Conservation (phyloP, 2,113 vertebrate species). For the Solea senegalensis region DNA sequence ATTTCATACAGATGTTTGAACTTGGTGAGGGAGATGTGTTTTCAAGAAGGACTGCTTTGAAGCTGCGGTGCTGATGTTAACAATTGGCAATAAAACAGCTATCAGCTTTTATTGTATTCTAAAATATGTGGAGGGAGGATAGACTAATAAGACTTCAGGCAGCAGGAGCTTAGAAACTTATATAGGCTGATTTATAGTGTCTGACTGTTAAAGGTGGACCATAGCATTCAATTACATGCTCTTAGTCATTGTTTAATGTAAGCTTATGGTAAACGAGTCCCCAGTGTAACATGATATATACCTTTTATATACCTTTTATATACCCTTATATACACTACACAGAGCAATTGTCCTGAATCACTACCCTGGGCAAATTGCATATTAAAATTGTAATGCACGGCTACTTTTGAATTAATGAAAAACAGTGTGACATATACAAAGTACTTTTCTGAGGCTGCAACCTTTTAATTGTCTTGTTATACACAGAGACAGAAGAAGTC, state of each 20-base stretch:
- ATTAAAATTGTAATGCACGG: too few species aligned
- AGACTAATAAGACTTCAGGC: constrained; percentile 45
- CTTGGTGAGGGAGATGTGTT: background rate
- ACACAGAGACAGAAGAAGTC: too few species aligned
- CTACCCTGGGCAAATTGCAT: too few species aligned
- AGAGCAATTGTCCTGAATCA: too few species aligned
- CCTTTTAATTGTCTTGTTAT: too few species aligned
- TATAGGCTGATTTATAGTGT: constrained; percentile 45
- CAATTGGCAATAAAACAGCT: constrained; percentile 31
- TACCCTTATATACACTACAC: too few species aligned
- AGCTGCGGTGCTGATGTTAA: constrained; percentile 35
- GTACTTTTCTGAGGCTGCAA: too few species aligned
- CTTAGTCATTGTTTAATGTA: constrained; percentile 32
- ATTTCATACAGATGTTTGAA: constrained; percentile 26
- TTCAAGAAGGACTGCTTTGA: constrained; percentile 16
- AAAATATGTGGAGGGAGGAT: constrained; percentile 37
- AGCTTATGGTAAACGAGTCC: background rate
- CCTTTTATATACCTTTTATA: background rate
- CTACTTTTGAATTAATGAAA: too few species aligned
- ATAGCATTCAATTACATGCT: constrained; percentile 19
- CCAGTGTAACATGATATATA: background rate
- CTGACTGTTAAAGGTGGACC: constrained; percentile 6
- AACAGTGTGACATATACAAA: too few species aligned
- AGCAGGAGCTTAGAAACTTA: constrained; percentile 23
- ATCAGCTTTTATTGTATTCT: constrained; percentile 31